These are phyloP conservation scores for Willisornis vidua DNA, from an alignment of 2,113 vertebrate genomes.

Conservation along the genomic window DNA sequence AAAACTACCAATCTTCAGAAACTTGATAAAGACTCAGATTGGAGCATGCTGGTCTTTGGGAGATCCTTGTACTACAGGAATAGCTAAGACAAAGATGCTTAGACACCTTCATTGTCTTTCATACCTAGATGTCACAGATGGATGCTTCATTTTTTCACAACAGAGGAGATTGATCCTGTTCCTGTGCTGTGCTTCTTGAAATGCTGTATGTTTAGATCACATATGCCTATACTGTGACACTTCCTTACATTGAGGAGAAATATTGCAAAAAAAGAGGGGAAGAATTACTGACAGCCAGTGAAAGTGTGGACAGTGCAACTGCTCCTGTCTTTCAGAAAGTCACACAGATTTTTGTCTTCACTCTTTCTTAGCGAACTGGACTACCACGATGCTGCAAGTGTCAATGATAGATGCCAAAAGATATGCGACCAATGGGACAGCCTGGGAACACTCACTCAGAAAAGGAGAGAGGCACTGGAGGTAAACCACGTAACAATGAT, in stretches of 20 bases:
- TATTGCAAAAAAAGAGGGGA: background rate
- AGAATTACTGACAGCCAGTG: background rate
- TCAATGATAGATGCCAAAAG: conserved; percentile 94
- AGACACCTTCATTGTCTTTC: background rate
- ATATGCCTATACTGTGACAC: background rate
- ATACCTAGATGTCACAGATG: background rate
- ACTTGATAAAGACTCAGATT: background rate
- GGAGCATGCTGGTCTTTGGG: background rate
- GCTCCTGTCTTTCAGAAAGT: background rate
- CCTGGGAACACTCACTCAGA: conserved; percentile 95
- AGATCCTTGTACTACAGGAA: background rate
- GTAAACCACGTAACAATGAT: conserved; percentile 58
- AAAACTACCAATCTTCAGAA: background rate
- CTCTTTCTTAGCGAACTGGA: conserved; percentile 84
- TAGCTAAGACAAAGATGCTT: background rate
- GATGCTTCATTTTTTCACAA: background rate
- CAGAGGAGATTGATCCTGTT: background rate
- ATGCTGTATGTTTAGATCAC: background rate
- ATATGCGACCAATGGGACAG: conserved; percentile 98
- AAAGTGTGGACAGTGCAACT: background rate
- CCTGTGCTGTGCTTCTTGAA: background rate
- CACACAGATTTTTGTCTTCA: conserved; percentile 1
- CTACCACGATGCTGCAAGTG: conserved; percentile 91
- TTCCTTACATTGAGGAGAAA: background rate
- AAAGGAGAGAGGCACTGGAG: conserved; percentile 93